Evolutionary conservation across 2,797 vertebrate species (phyloP).

Genomic region (Thunnus albacares): DNA sequence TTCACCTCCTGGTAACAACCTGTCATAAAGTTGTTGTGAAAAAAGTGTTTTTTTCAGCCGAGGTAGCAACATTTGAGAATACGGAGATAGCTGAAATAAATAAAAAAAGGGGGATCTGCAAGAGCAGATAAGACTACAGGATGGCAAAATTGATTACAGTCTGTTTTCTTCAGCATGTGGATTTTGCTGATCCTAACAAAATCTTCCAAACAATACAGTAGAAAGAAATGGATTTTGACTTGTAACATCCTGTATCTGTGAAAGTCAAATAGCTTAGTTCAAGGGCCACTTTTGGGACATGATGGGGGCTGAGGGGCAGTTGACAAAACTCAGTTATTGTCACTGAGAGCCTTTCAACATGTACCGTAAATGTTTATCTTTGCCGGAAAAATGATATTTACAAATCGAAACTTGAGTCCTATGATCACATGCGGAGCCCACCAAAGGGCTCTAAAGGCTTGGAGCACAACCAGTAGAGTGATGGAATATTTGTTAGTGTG

Average conservation of each 20-base stretch:
- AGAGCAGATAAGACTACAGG: constrained; percentile 78
- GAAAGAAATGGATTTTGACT: constrained; percentile 47
- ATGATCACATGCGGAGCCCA: not conserved
- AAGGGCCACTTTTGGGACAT: constrained; percentile 54
- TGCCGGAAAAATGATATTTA: not conserved
- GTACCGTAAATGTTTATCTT: constrained; percentile 17
- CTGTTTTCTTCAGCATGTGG: constrained; percentile 63
- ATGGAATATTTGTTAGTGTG: not conserved
- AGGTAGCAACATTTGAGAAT: constrained; percentile 73
- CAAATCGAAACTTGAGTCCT: not conserved
- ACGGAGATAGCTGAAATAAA: constrained; percentile 73
- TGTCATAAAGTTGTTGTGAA: constrained; percentile 77
- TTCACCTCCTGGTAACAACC: constrained; percentile 75
- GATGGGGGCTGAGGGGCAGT: constrained; percentile 36
- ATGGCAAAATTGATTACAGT: constrained; percentile 79
- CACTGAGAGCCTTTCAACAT: not conserved
- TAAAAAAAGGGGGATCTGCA: constrained; percentile 76
- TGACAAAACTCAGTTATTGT: constrained; percentile 35
- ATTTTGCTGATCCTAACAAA: constrained; percentile 76
- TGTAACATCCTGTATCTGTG: constrained; percentile 45
- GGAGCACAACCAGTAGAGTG: not conserved
- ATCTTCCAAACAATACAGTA: constrained; percentile 40
- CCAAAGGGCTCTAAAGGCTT: not conserved
- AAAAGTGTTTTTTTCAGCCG: constrained; percentile 23
- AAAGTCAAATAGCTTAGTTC: constrained; percentile 52